These are phyloP conservation scores for Euura saliciscinereae DNA, from an alignment of 1,140 invertebrate species.

Conservation along the genomic window DNA sequence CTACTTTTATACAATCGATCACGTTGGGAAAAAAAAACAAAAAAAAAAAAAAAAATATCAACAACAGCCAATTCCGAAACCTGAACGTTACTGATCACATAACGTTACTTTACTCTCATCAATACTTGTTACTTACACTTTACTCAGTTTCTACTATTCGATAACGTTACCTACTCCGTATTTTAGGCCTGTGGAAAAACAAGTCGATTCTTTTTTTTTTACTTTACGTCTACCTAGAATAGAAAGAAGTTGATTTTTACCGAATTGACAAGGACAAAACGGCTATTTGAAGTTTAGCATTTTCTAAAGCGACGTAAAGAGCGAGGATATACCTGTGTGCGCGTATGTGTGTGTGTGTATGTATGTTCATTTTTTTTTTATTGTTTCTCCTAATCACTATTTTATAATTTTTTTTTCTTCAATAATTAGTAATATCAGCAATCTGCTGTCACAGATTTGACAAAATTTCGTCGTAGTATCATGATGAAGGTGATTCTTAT, in stretches of 20 bases:
- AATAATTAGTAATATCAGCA: too few relatives aligned
- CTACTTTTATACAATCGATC: slow-evolving; percentile 56
- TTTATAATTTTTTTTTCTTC: neutral
- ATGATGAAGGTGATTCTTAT: too few relatives aligned
- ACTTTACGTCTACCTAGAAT: neutral
- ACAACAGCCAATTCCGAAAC: slow-evolving; percentile 47
- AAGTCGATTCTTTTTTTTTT: neutral
- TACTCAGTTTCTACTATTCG: slow-evolving; percentile 26
- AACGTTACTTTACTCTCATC: slow-evolving; percentile 37
- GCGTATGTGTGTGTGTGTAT: neutral
- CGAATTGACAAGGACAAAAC: neutral
- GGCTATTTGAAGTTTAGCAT: neutral
- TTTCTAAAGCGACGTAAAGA: neutral
- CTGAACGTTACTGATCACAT: slow-evolving; percentile 51
- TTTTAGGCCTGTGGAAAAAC: slow-evolving; percentile 37
- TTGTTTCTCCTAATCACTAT: neutral
- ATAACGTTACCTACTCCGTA: slow-evolving; percentile 30
- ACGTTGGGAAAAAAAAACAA: slow-evolving; percentile 44
- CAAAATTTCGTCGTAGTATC: too few relatives aligned
- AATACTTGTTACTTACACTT: slow-evolving; percentile 43
- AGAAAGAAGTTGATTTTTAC: neutral
- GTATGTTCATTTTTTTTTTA: neutral
- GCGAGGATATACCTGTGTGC: neutral
- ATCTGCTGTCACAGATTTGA: too few relatives aligned
- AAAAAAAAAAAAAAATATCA: slow-evolving; percentile 33